A percentile compares a stretch with the other conserved stretches of the same genome.
These are phyloP conservation scores for Diabrotica balteata DNA, from an alignment of 2,888 invertebrate genomes.

Conservation along the genomic window DNA sequence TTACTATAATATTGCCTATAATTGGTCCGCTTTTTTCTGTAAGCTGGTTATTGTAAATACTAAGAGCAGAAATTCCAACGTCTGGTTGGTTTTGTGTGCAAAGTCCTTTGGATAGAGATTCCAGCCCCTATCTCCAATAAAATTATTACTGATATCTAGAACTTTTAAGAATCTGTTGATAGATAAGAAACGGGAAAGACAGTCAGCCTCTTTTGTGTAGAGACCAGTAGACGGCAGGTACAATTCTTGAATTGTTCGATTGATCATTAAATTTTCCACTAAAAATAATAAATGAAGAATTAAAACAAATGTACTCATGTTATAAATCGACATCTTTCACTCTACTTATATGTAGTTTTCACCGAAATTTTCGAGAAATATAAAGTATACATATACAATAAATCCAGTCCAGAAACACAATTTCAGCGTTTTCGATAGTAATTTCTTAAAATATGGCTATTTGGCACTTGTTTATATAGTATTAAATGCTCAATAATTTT, in stretches of 20 bases:
- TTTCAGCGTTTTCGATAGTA: no score
- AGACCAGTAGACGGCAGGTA: constrained; percentile 55
- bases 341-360: no score
- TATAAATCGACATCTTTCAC: not conserved
- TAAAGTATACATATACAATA: no score
- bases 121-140: constrained; percentile 55
- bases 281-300: constrained; percentile 33
- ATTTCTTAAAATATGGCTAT: no score
- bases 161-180: constrained; percentile 52
- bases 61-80: constrained; percentile 52
- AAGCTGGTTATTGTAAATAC: constrained; percentile 56
- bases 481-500: no score
- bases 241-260: constrained; percentile 51
- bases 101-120: constrained; percentile 53
- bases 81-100: constrained; percentile 48
- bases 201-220: constrained; percentile 56
- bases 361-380: no score
- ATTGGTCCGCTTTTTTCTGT: constrained; percentile 55
- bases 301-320: not conserved
- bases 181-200: constrained; percentile 50
- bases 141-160: constrained; percentile 56
- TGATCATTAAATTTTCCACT: constrained; percentile 53
- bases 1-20: constrained; percentile 54
- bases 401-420: no score
- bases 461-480: no score